Base-by-base conservation (phyloP, 2,888 invertebrate species). In the Athrips mouffetella region DNA sequence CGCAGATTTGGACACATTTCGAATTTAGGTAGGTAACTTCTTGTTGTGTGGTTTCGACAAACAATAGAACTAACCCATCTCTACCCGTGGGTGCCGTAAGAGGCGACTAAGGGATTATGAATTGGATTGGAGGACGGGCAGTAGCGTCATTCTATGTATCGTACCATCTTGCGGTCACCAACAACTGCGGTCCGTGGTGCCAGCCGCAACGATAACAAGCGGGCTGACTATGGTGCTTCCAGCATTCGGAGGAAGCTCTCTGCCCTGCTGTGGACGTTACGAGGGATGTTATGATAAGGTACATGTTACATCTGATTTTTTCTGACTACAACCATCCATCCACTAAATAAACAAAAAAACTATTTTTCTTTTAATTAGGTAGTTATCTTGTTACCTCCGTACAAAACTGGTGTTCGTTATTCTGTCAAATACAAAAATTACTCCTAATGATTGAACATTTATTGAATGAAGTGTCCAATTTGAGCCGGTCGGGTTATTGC, bases 361-460 rank as follows among this genome's bases (percentile, higher is more conserved):
- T 37, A 20, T 5, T 25, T 15, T 25, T 15, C 13, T 40, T 23
- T 25, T 2, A 21, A n/a, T n/a, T n/a, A n/a, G n/a, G n/a, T n/a
- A n/a, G n/a, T n/a, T 40, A 25, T 11, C 15, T 40, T 13, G 31
- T 10, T 11, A 10, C 35, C n/a, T 18, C 40, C n/a, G 18, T 40
- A 23, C 40, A 11, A 40, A 40, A 40, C 25, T 40, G 25, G 23
- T 25, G 15, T 15, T 40, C 25, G 25, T 40, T 40, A 40, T 25
- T 23, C 23, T 40, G 40, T 23, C 40, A 40, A 40, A 40, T 40
- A 40, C 40, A 10, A 11, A 25, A 40, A 40, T 40, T 40, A 40
- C 25, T 40, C 8, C 25, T 40, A 40, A 40, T 40, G 10, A 40
- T 23, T 40, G 23, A 18, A 25, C 25, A 40, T 25, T 25, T 23